Evolutionary conservation across 1,140 invertebrate species (phyloP), one percentile per base, ranked within the genome.

Genomic region (Anastrepha obliqua): DNA sequence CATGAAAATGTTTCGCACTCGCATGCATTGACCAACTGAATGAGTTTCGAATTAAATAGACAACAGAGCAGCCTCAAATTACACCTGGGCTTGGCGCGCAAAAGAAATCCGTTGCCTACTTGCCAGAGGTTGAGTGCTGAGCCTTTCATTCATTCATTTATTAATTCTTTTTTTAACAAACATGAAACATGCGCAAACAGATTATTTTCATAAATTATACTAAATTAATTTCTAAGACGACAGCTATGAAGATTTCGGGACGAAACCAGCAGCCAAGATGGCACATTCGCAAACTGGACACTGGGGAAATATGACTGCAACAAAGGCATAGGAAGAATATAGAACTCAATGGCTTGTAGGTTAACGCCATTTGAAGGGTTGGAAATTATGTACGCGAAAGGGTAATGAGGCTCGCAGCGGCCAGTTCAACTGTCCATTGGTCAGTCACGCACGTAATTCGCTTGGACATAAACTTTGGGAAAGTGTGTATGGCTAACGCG

Each of bases 371-470:
- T 29, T 55, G 17, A 81, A 81, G 74, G 74, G 74, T 81, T 51
- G 74, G 17, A 67, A 74, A 44, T 44, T 2, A 15, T 29, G 29
- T 29, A 29, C 5, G 42, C 44, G 11, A 15, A 81, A 55, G 74
- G 74, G 44, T 81, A 55, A 74, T 74, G 47, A 20, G 47, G 17
- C 74, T 20, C n/a, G 7, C 74, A 29, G 74, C 29, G 74, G 47
- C 20, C 74, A 51, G 51, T 51, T 87, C 64, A 87, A 55, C 29
- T 60, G 47, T 39, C 29, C 64, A 87, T 87, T 87, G 87, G 87
- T 78, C 87, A 87, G 87, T 81, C 87, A 87, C 67, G 87, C 87
- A 87, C 87, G 65, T 87, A 87, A 87, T 87, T 59, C 20, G 9
- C n/a, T 81, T 81, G 74, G 74, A 81, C 74, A 55, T 55, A 9